Percentiles rank a stretch among this genome's conserved stretches.
These are phyloP conservation scores for Sprattus sprattus DNA, from an alignment of 2,113 vertebrate genomes.

Conservation along the genomic window DNA sequence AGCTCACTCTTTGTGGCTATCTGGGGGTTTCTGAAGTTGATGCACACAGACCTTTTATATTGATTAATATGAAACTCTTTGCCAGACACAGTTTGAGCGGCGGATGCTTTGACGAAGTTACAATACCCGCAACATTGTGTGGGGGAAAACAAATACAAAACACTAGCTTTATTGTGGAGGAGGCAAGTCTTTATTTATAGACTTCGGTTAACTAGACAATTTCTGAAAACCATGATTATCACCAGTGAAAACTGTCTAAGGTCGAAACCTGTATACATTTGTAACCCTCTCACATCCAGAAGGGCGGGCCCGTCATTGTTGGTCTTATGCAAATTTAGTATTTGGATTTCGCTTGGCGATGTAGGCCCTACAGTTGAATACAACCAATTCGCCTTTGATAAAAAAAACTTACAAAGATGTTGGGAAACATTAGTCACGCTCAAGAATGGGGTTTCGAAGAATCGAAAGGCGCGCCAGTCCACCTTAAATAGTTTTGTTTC, in stretches of 20 bases:
- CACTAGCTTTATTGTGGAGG: not conserved
- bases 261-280: too few species aligned
- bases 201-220: not conserved
- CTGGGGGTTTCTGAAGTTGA: too few species aligned
- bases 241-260: too few species aligned
- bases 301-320: too few species aligned
- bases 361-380: not conserved
- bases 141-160: not conserved
- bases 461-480: not conserved
- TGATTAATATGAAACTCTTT: not conserved
- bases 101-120: too few species aligned
- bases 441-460: not conserved
- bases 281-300: too few species aligned
- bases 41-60: not conserved
- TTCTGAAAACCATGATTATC: not conserved
- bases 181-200: not conserved
- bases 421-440: not conserved
- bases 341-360: not conserved
- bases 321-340: not conserved
- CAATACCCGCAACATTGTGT: too few species aligned
- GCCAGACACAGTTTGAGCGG: not conserved
- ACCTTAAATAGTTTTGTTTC: constrained; percentile 13
- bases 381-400: not conserved
- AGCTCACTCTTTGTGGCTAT: not conserved
- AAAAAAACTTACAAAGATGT: not conserved